Percentiles rank a stretch among this genome's conserved stretches.
These are phyloP conservation scores for Aporrectodea caliginosa DNA, from an alignment of 1,140 invertebrate species.

Conservation along the genomic window DNA sequence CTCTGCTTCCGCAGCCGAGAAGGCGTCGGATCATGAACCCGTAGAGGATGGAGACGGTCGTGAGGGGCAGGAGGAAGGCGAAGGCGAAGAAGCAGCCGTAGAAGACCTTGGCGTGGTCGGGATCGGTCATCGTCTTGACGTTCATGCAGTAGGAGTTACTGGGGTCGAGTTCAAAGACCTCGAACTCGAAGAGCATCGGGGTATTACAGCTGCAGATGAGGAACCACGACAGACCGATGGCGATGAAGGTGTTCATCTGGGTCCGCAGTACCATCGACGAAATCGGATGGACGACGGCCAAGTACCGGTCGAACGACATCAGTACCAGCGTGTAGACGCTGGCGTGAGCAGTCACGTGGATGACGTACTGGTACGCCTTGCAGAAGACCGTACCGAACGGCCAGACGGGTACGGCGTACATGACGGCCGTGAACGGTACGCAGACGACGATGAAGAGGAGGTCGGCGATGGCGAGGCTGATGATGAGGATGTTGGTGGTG, in stretches of 20 bases:
- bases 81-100: conserved; percentile 56
- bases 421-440: conserved; percentile 66
- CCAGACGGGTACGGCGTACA: conserved; percentile 63
- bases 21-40: conserved; percentile 73
- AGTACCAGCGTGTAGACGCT: conserved; percentile 90
- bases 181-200: conserved; percentile 74
- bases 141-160: conserved; percentile 44
- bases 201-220: conserved; percentile 68
- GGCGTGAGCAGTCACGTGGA: conserved; percentile 78
- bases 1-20: conserved; percentile 66
- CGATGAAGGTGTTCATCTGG: conserved; percentile 72
- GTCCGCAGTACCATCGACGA: conserved; percentile 80
- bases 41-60: conserved; percentile 82
- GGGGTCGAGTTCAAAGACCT: conserved; percentile 61
- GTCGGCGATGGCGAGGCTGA: conserved; percentile 79
- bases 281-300: conserved; percentile 91
- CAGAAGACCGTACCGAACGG: conserved; percentile 87
- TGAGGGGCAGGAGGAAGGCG: conserved; percentile 56
- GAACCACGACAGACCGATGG: conserved; percentile 71
- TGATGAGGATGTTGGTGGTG: conserved; percentile 82
- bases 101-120: conserved; percentile 37
- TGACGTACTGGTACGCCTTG: conserved; percentile 73
- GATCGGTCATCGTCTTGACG: background rate
- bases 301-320: conserved; percentile 89
- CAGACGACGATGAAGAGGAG: conserved; percentile 91